Evolutionary conservation across 2,888 invertebrate species (phyloP).

Genomic region (Herminia tarsipennalis): DNA sequence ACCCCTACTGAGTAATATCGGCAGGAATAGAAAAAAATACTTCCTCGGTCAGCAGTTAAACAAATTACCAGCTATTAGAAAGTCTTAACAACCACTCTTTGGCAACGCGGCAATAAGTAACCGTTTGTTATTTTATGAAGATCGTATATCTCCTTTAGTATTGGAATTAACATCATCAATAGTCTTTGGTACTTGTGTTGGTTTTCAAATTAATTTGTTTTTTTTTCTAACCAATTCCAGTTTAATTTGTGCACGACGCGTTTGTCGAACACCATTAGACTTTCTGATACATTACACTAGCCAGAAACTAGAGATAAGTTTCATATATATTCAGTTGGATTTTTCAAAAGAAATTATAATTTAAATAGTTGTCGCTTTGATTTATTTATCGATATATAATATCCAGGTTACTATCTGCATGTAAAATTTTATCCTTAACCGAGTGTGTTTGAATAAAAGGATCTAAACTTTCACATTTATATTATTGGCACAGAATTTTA

Average conservation of each 20-base stretch:
- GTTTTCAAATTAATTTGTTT: constrained; percentile 40
- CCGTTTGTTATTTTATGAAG: constrained; percentile 68
- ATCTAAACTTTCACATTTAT: too few relatives aligned
- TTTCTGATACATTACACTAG: background rate
- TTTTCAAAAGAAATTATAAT: too few relatives aligned
- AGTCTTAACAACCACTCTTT: constrained; percentile 61
- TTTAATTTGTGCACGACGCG: background rate
- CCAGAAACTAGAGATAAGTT: background rate
- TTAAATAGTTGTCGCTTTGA: too few relatives aligned
- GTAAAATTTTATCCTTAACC: too few relatives aligned
- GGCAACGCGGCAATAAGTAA: constrained; percentile 59
- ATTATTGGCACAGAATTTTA: too few relatives aligned
- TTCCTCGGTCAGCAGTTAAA: constrained; percentile 40
- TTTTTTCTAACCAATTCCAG: constrained; percentile 13
- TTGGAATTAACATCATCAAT: constrained; percentile 55
- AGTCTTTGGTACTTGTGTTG: constrained; percentile 35
- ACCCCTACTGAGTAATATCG: too few relatives aligned
- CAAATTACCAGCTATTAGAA: constrained; percentile 58
- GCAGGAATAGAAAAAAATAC: too few relatives aligned
- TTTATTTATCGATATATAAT: too few relatives aligned
- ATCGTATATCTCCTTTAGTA: constrained; percentile 62
- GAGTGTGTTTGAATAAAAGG: too few relatives aligned
- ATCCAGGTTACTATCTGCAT: too few relatives aligned
- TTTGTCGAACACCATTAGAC: background rate
- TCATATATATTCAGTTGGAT: too few relatives aligned